phyloP scores from a whole-genome alignment of 1,140 invertebrate species.

The Aphis gossypii region DNA sequence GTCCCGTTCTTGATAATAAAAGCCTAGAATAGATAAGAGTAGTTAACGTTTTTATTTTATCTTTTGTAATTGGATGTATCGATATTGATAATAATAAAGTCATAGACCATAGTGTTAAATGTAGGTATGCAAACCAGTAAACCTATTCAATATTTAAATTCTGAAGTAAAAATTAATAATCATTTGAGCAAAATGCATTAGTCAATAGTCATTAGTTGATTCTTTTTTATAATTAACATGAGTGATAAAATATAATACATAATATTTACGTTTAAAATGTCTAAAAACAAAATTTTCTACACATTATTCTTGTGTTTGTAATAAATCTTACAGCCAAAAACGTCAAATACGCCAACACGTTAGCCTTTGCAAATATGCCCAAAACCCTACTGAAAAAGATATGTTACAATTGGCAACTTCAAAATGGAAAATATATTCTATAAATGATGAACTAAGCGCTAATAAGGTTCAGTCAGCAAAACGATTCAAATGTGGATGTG shows the following conservation, averaged over 20 bases:
- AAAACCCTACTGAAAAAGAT: background rate
- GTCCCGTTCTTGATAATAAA: no score
- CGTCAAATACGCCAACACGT: background rate
- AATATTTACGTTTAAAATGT: background rate
- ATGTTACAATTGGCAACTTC: background rate
- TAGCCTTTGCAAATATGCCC: background rate
- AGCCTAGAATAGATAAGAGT: no score
- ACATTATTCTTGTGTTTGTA: background rate
- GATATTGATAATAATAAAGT: no score
- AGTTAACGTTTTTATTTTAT: no score
- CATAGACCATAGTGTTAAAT: no score
- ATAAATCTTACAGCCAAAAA: background rate
- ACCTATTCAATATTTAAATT: no score
- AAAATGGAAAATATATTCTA: background rate
- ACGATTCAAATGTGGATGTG: conserved; percentile 23
- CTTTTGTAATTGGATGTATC: no score
- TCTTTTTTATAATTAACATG: background rate
- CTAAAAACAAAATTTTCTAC: background rate
- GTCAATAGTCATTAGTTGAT: no score
- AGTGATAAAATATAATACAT: background rate
- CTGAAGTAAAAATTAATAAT: background rate
- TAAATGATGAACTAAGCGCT: background rate
- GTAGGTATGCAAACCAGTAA: no score
- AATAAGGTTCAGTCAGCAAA: background rate
- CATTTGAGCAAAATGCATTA: background rate